Percentiles rank a stretch among this genome's conserved stretches.
phyloP scores from a whole-genome alignment of 2,113 vertebrate species.

The human (Homo sapiens) region DNA sequence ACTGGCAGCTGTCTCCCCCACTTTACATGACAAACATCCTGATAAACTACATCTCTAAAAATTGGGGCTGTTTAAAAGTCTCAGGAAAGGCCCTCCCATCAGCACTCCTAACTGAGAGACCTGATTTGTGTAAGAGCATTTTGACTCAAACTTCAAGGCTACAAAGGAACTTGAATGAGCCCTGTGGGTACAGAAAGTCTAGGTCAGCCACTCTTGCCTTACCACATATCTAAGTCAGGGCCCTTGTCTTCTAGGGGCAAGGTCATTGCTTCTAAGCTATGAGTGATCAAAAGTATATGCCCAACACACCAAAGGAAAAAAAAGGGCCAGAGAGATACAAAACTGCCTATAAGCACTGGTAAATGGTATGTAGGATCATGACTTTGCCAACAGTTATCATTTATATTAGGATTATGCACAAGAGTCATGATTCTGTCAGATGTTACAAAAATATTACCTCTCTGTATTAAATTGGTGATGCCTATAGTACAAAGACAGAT shows the following conservation, averaged over 20 bases:
- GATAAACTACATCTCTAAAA: not conserved
- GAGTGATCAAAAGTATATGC: slow-evolving; percentile 9
- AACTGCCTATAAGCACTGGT: slow-evolving; percentile 15
- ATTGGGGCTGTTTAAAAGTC: slow-evolving; percentile 60
- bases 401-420: not conserved
- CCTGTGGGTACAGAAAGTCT: slow-evolving; percentile 4
- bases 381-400: not conserved
- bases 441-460: not conserved
- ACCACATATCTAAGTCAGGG: slow-evolving; percentile 45
- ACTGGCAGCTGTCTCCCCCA: not conserved
- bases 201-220: slow-evolving; percentile 2
- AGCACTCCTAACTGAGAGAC: slow-evolving; percentile 57
- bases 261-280: slow-evolving; percentile 43
- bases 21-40: too few species aligned
- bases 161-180: not conserved
- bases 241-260: slow-evolving; percentile 27
- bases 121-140: slow-evolving; percentile 60
- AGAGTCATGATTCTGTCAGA: not conserved
- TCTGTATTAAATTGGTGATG: not conserved
- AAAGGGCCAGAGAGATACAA: slow-evolving; percentile 30
- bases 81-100: slow-evolving; percentile 56
- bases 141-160: slow-evolving; percentile 51
- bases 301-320: not conserved
- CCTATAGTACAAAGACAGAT: not conserved
- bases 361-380: not conserved